These are phyloP conservation scores for Felis catus DNA, from an alignment of 2,113 vertebrate species.

Conservation along the genomic window DNA sequence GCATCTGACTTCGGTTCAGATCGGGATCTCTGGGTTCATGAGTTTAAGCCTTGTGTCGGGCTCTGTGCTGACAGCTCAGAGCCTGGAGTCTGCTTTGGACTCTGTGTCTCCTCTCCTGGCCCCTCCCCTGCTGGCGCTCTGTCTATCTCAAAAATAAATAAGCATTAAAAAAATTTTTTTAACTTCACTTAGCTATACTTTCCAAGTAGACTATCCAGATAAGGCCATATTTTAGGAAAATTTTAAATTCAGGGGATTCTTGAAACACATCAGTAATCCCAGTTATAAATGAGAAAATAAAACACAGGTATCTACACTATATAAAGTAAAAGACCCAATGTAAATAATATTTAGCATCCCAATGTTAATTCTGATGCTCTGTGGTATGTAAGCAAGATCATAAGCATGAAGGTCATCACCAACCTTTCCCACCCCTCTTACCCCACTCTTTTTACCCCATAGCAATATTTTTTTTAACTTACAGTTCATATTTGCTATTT, in stretches of 20 bases:
- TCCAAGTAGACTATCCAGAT: not conserved
- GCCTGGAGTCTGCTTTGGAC: not conserved
- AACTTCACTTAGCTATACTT: not conserved
- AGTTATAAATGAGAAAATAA: conserved; percentile 1
- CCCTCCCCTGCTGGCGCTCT: not conserved
- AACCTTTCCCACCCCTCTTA: not conserved
- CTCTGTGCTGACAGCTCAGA: not conserved
- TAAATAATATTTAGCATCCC: not conserved
- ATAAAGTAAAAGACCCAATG: not conserved
- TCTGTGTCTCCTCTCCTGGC: not conserved
- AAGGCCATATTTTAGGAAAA: not conserved
- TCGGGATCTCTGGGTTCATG: not conserved
- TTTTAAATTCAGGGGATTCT: not conserved
- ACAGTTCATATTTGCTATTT: not conserved
- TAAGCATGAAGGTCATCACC: not conserved
- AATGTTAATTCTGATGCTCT: not conserved
- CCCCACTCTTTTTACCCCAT: not conserved
- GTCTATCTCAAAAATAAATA: not conserved
- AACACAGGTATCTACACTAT: not conserved
- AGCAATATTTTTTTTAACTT: not conserved
- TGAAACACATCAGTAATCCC: not conserved
- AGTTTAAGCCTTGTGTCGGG: not conserved
- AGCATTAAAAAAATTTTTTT: not conserved
- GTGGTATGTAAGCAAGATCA: not conserved
- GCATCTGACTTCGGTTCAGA: not conserved